Conservation (phyloP, 2,888 invertebrate genomes). For the Blera fallax region DNA sequence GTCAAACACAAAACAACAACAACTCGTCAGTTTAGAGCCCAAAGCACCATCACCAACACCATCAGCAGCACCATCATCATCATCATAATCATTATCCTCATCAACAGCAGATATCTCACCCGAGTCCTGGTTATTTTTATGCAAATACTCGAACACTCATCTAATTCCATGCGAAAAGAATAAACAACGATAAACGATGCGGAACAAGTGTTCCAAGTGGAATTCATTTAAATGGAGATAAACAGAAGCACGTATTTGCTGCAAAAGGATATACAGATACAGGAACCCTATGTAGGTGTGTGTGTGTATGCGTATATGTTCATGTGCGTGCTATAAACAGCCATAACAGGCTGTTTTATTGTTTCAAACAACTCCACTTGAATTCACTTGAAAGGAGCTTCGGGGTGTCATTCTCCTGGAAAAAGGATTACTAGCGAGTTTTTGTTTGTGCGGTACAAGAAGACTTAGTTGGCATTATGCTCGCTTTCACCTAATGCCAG, state of each 20-base stretch:
- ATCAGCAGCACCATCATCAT: neutral
- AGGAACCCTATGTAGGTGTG: too few species aligned
- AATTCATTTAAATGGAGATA: constrained; percentile 58
- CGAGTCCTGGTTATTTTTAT: constrained; percentile 50
- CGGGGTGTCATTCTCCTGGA: constrained; percentile 26
- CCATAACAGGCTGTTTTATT: constrained; percentile 60
- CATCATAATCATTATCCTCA: neutral
- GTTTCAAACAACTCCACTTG: constrained; percentile 61
- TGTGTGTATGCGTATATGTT: neutral
- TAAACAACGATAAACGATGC: constrained; percentile 61
- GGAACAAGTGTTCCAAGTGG: constrained; percentile 57
- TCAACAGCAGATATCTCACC: neutral
- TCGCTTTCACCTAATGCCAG: constrained; percentile 30
- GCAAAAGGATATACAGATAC: neutral
- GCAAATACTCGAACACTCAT: constrained; percentile 52
- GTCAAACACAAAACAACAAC: constrained; percentile 33
- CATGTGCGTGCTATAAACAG: constrained; percentile 33
- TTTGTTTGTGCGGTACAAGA: neutral
- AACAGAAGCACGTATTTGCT: constrained; percentile 41
- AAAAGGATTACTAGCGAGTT: constrained; percentile 37
- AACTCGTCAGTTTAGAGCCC: neutral
- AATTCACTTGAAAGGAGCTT: constrained; percentile 45
- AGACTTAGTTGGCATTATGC: constrained; percentile 33
- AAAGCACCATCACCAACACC: neutral
- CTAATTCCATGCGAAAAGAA: constrained; percentile 61